A percentile compares a stretch with the other conserved stretches of the same genome.
Evolutionary conservation across 2,888 invertebrate genomes (phyloP).

Genomic region (Rhodophaea formosa): DNA sequence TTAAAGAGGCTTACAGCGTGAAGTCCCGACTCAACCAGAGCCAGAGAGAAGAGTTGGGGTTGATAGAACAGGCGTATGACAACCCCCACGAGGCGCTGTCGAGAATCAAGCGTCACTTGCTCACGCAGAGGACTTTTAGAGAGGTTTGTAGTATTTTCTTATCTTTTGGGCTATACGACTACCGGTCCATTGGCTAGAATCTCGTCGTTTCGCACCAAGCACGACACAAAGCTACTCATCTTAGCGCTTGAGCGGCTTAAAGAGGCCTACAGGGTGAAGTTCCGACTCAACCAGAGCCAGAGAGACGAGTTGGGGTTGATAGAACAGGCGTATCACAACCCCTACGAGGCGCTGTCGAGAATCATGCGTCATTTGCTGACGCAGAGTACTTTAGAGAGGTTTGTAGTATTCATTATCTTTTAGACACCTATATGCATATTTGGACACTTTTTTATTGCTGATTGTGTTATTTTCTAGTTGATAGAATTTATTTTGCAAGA

Average conservation of each 20-base stretch:
- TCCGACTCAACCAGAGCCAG: constrained; percentile 98
- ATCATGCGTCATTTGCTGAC: constrained; percentile 99
- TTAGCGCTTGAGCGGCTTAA: constrained; percentile 97
- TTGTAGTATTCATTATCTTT: constrained; percentile 22
- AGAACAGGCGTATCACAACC: constrained; percentile 99
- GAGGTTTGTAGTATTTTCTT: constrained; percentile 82
- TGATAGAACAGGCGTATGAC: constrained; percentile 99
- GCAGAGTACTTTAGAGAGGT: constrained; percentile 99
- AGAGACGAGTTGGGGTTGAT: constrained; percentile 98
- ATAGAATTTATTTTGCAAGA: too few species aligned
- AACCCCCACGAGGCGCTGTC: constrained; percentile 99
- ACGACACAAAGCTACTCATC: constrained; percentile 99
- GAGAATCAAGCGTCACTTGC: constrained; percentile 98
- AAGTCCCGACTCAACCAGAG: constrained; percentile 98
- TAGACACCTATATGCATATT: background rate
- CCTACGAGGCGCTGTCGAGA: constrained; percentile 98
- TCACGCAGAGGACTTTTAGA: constrained; percentile 99
- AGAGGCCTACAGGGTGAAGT: constrained; percentile 99
- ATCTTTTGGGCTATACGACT: constrained; percentile 88
- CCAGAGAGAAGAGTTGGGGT: constrained; percentile 98
- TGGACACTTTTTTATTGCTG: too few species aligned
- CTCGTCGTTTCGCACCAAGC: constrained; percentile 99
- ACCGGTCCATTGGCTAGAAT: constrained; percentile 99
- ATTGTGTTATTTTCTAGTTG: too few species aligned
- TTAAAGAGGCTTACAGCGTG: constrained; percentile 99